These are phyloP conservation scores for Temnothorax curvispinosus DNA, from an alignment of 1,140 invertebrate genomes.

Conservation along the genomic window DNA sequence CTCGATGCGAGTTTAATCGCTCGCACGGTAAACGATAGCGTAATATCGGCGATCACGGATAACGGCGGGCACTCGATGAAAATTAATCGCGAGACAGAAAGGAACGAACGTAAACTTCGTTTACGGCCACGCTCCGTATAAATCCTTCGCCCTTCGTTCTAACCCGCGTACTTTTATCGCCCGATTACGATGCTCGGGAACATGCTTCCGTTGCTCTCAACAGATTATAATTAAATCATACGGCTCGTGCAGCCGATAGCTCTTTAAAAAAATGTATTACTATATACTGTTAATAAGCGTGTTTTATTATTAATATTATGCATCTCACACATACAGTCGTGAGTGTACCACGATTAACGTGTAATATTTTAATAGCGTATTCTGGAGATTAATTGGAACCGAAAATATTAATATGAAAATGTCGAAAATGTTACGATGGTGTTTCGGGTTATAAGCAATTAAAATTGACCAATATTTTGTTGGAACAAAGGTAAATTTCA, in stretches of 20 bases:
- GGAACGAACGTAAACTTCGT: conserved; percentile 39
- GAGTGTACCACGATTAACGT: neutral
- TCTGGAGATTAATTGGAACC: neutral
- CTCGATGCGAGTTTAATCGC: conserved; percentile 51
- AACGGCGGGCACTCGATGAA: conserved; percentile 53
- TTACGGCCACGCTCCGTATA: conserved; percentile 29
- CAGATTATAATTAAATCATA: conserved; percentile 38
- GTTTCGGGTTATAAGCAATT: neutral
- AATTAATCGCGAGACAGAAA: conserved; percentile 56
- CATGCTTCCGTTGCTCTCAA: conserved; percentile 14
- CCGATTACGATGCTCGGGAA: conserved; percentile 4
- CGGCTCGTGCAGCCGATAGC: neutral
- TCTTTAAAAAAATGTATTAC: conserved; percentile 5
- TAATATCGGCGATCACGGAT: conserved; percentile 55
- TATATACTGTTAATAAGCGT: neutral
- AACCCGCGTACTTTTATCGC: conserved; percentile 23
- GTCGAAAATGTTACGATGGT: neutral
- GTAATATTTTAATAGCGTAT: neutral
- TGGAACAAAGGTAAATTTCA: conserved; percentile 4
- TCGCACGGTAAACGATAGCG: conserved; percentile 44
- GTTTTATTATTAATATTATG: neutral
- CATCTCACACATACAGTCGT: neutral
- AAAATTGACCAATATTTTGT: conserved; percentile 5
- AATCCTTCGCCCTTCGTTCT: conserved; percentile 19
- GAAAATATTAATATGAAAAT: neutral